Base-by-base conservation (phyloP, 2,797 vertebrate species). In the Poliocrania exsul region DNA sequence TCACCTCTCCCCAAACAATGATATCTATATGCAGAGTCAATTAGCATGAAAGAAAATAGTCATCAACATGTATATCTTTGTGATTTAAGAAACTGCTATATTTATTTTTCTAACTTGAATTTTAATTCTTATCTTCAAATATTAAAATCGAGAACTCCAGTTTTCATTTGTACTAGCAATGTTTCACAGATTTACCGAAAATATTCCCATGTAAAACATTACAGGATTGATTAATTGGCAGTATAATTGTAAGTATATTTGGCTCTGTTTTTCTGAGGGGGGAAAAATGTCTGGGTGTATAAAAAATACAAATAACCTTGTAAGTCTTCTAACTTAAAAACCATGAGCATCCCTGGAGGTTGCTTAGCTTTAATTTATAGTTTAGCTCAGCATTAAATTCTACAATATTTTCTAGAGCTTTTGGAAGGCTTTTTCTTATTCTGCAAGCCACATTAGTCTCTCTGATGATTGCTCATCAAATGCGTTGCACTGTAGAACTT, bases 371-470 rank as follows among this genome's bases (percentile, higher is more conserved):
- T 82, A 88, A 88, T 92, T 93, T 88, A 46, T 69, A 72, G 26
- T 93, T 91, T 82, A 90, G 28, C 25, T 78, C 33, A 77, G 42
- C 38, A 56, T 86, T 92, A 70, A 50, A 46, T 92, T 74, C 61
- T 92, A 0, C 25, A 49, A 26, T 77, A 56, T 47, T 70, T 37
- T 78, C 37, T 65, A 46, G 40, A 75, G 60, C 20, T 88, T 83
- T 92, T 78, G 69, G 67, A 93, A 88, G 37, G 21, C 10, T 78
- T 72, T 85, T 85, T 74, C 81, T 88, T 91, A 70, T 92, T 96
- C 80, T 72, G 20, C 46, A 66, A 79, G 35, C 33, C 40, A 71
- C 53, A 37, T 81, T 66, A 50, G 16, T 57, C 37, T 90, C n/a
- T 31, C 56, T 64, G 42, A 38, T 90, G 78, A 73, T 46, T 80